Evolutionary conservation across 2,888 invertebrate species (phyloP).

Genomic region (Epirrhoe alternata): DNA sequence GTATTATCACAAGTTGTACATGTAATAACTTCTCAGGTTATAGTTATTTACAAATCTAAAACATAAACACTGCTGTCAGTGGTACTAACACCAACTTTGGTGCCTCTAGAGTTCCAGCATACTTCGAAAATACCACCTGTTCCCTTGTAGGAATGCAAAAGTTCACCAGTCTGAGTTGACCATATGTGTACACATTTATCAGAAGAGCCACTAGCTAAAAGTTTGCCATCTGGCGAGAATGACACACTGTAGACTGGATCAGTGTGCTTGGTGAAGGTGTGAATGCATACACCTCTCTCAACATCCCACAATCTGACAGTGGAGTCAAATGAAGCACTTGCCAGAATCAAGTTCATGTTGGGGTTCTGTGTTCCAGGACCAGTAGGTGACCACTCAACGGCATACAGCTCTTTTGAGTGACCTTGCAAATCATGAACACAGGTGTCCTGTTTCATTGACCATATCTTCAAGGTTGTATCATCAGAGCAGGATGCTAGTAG

Average conservation of each 20-base stretch:
- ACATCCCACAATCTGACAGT: constrained; percentile 99
- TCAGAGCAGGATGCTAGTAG: constrained; percentile 99
- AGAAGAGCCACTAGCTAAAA: constrained; percentile 98
- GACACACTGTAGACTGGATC: constrained; percentile 99
- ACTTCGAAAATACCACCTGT: constrained; percentile 99
- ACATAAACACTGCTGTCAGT: constrained; percentile 99
- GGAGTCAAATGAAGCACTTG: constrained; percentile 99
- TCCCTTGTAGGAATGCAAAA: constrained; percentile 99
- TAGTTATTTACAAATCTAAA: constrained; percentile 86
- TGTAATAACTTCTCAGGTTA: background rate
- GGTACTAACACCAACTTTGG: constrained; percentile 99
- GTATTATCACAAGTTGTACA: background rate
- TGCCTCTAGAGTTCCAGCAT: constrained; percentile 99
- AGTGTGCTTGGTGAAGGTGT: constrained; percentile 98
- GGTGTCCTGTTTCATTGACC: constrained; percentile 98
- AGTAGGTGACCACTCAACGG: constrained; percentile 99
- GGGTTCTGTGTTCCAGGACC: constrained; percentile 98
- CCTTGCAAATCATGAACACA: constrained; percentile 98
- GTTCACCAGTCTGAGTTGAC: constrained; percentile 97
- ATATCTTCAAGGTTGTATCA: constrained; percentile 99
- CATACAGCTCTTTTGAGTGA: constrained; percentile 99
- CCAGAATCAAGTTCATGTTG: constrained; percentile 97
- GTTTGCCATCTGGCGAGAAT: constrained; percentile 99
- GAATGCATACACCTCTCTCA: constrained; percentile 96
- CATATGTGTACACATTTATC: constrained; percentile 99